Evolutionary conservation across 2,113 vertebrate genomes (phyloP), one percentile per base, ranked within the genome.

Genomic region (Marcusenius ussheri): DNA sequence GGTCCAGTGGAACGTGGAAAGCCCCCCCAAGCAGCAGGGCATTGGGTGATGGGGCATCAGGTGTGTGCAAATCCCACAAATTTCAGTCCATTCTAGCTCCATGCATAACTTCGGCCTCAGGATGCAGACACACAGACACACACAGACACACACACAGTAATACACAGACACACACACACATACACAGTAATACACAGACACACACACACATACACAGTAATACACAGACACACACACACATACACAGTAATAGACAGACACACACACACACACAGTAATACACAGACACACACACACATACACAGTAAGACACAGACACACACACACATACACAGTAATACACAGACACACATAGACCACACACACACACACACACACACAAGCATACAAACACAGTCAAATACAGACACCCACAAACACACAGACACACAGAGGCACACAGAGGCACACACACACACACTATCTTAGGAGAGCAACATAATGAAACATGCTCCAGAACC

Each of bases 11-110:
- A 91, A 87, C 90, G 89, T 93, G 89, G 92, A 91, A 93, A 90
- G 88, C 91, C 89, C 85, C 91, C 90, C 90, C 35, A 35, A 77
- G 87, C 90, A 80, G 92, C 86, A 88, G 91, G 89, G 90, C 90
- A 90, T 88, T 91, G 87, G 92, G 95, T 95, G 94, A 95, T 88
- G 90, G 89, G 89, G 89, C 87, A 70, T 90, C 91, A 92, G 92
- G 93, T 93, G 93, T 92, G 92, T 91, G 83, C 88, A 92, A 91
- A 89, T 94, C 93, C 91, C 91, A 89, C 91, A 93, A 91, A 93
- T 92, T 91, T 84, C 92, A 93, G 90, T 90, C 88, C 91, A 92
- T 89, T 89, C 91, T 35, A 84, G 90, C 92, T 93, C 91, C 91
- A 93, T 91, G 91, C 49, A 89, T 93, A 91, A 91, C 83, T 91